Conservation (phyloP, 2,797 vertebrate species). For the Caiman crocodilus region DNA sequence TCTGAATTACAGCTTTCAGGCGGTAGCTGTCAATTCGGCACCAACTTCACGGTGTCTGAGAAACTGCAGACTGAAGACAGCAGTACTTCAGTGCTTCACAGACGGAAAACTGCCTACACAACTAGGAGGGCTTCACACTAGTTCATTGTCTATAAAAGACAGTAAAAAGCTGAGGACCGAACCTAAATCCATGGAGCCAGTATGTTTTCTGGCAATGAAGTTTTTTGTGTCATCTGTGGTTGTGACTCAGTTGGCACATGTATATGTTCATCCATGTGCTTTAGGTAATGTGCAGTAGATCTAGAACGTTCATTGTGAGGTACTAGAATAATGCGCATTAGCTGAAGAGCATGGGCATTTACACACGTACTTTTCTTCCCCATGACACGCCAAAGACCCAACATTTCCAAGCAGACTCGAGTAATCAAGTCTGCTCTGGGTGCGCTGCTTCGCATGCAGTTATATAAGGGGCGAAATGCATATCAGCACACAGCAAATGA, state of each 20-base stretch:
- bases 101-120: not conserved
- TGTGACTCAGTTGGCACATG: not conserved
- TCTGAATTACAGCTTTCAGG: not conserved
- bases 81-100: not conserved
- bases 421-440: too few species aligned
- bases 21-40: not conserved
- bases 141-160: not conserved
- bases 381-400: too few species aligned
- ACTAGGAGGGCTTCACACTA: not conserved
- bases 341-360: too few species aligned
- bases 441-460: too few species aligned
- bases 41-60: rapidly evolving
- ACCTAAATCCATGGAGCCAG: rapidly evolving
- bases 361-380: too few species aligned
- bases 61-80: not conserved
- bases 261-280: too few species aligned
- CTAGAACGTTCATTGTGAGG: too few species aligned
- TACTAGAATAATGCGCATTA: too few species aligned
- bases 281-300: too few species aligned
- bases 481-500: too few species aligned
- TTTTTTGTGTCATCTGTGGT: not conserved
- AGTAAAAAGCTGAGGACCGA: not conserved
- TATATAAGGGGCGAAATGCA: too few species aligned
- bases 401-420: too few species aligned
- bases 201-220: not conserved